Evolutionary conservation across 2,797 vertebrate genomes (phyloP), one percentile per base, ranked within the genome.

Genomic region (Sebastes cheni): DNA sequence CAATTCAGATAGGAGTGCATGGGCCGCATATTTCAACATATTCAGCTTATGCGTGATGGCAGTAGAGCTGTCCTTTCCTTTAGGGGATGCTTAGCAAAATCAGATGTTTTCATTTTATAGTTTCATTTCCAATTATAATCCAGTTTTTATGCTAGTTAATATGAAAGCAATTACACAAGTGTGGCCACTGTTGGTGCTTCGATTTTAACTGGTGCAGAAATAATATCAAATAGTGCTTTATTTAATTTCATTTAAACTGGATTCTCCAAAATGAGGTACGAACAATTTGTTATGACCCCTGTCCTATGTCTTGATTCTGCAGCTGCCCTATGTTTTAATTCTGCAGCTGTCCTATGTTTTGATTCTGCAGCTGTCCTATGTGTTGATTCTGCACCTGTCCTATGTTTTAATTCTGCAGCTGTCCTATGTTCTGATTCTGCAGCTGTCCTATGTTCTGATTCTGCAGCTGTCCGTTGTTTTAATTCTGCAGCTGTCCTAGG

Each of bases 321-420:
- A 54, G 52, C 52, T 4, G 10, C 0, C 52, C 52, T 22, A 12
- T 1, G 10, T 22, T 0, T 39, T 39, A 0, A 39, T 39, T 39
- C 13, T 39, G 13, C 14, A 6, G 39, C 39, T 42, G 39, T 7
- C 6, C 39, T 42, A 6, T 42, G 39, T 42, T 0, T 42, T 42
- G 0, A 42, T 2, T 42, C 0, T 42, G 39, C 13, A 6, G 39
- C 39, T 42, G 5, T 6, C 13, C 39, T 42, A 13, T 14, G 36
- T 13, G 0, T 39, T 39, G 0, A 39, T 13, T 39, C 4, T 39
- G 36, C 36, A 13, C 12, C 36, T 39, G 12, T 12, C 34, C 34
- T 36, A 36, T 36, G 36, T 5, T 1, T 13, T 5, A 0, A 36
- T 5, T 36, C 2, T 36, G 36, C 36, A 5, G 36, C 11, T 5